These are phyloP conservation scores for Dreissena polymorpha DNA, from an alignment of 1,140 invertebrate species.

Conservation along the genomic window DNA sequence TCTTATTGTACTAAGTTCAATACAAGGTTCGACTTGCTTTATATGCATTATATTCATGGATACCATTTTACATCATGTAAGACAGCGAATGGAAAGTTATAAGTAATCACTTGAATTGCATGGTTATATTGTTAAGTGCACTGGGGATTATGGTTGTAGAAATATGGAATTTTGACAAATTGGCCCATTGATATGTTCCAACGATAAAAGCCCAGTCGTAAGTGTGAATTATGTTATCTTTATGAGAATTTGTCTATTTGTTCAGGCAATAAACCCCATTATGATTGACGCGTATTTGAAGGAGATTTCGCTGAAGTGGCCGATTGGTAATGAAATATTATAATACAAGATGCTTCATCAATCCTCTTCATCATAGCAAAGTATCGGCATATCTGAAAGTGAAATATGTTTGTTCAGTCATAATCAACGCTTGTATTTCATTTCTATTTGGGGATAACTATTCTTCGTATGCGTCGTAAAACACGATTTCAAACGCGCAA, in stretches of 20 bases:
- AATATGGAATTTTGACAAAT: too few species aligned
- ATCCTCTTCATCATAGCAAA: conserved; percentile 15
- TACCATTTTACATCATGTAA: too few species aligned
- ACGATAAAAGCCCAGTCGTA: too few species aligned
- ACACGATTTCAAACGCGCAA: too few species aligned
- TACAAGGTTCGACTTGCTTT: too few species aligned
- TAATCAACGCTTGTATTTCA: conserved; percentile 15
- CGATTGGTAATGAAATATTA: conserved; percentile 14
- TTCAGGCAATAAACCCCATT: conserved; percentile 31
- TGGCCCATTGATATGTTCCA: too few species aligned
- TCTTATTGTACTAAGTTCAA: too few species aligned
- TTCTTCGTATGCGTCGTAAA: neutral
- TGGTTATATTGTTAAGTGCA: too few species aligned
- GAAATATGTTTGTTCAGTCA: neutral
- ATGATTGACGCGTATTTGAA: conserved; percentile 26
- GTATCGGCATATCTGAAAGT: conserved; percentile 22
- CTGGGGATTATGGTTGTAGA: too few species aligned
- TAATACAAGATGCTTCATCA: conserved; percentile 22
- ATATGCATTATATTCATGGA: too few species aligned
- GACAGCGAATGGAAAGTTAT: too few species aligned
- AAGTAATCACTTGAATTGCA: too few species aligned
- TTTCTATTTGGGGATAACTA: neutral
- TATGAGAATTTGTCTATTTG: conserved; percentile 19
- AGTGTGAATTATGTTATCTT: neutral
- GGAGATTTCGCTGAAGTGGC: conserved; percentile 13